Conservation (phyloP, 2,113 vertebrate genomes). For the Peromyscus leucopus region DNA sequence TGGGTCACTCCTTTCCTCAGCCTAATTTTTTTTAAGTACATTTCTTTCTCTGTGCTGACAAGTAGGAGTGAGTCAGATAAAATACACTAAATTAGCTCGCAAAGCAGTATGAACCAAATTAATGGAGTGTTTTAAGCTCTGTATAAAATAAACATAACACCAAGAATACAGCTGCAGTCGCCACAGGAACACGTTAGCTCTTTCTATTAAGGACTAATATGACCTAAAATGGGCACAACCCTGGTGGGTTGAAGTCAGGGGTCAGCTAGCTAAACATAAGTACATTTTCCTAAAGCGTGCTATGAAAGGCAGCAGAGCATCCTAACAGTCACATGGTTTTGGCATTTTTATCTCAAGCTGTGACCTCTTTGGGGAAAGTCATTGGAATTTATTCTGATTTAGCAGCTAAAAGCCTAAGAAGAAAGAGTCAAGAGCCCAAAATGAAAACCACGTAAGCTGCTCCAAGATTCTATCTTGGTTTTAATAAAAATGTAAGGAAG, state of each 20-base stretch:
- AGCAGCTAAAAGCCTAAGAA: neutral
- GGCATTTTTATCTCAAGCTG: constrained; percentile 54
- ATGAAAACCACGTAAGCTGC: neutral
- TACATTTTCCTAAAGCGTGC: neutral
- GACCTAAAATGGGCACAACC: constrained; percentile 7
- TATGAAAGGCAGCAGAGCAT: neutral
- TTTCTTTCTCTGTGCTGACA: neutral
- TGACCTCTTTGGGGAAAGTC: constrained; percentile 19
- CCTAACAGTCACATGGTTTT: neutral
- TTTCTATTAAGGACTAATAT: neutral
- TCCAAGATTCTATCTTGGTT: neutral
- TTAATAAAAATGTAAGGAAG: neutral
- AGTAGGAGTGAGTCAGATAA: constrained; percentile 46
- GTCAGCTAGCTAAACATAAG: constrained; percentile 32
- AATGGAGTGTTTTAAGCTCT: constrained; percentile 52
- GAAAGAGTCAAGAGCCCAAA: neutral
- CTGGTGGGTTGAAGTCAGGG: constrained; percentile 26
- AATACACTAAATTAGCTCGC: constrained; percentile 13
- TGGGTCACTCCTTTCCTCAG: neutral
- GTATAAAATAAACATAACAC: constrained; percentile 29
- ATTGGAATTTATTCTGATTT: constrained; percentile 18
- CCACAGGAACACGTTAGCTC: neutral
- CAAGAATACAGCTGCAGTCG: neutral
- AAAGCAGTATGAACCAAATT: constrained; percentile 54
- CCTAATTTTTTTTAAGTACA: neutral